phyloP scores from a whole-genome alignment of 2,888 invertebrate species.

The Sesia bembeciformis region DNA sequence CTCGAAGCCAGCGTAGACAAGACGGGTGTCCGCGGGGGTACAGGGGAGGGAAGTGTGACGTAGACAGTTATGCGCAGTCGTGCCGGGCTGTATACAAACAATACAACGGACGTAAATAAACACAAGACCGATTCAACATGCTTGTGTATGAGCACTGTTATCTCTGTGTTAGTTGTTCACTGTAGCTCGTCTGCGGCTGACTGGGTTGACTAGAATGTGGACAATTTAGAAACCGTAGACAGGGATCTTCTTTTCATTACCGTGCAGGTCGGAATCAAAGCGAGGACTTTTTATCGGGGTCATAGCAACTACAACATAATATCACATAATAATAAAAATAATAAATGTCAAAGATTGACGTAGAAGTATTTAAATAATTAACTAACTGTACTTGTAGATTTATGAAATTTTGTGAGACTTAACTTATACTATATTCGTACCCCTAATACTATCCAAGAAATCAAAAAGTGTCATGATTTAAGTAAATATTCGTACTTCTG shows the following conservation, averaged over 20 bases:
- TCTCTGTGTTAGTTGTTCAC: conserved; percentile 46
- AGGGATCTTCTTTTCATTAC: conserved; percentile 7
- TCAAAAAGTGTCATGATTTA: too few species aligned
- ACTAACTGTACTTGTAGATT: too few species aligned
- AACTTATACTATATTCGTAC: too few species aligned
- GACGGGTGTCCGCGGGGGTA: conserved; percentile 53
- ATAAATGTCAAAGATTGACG: too few species aligned
- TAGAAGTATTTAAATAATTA: too few species aligned
- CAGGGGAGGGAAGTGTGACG: conserved; percentile 52
- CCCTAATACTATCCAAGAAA: too few species aligned
- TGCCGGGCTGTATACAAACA: conserved; percentile 74
- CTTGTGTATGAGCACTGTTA: conserved; percentile 52
- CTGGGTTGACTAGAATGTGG: conserved; percentile 16
- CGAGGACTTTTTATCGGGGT: too few species aligned
- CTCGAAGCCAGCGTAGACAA: conserved; percentile 54
- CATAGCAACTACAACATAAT: too few species aligned
- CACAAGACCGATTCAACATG: conserved; percentile 54
- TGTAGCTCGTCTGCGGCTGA: conserved; percentile 26
- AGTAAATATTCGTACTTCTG: too few species aligned
- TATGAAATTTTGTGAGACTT: too few species aligned
- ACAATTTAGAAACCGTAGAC: conserved; percentile 14
- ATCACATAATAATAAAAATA: too few species aligned
- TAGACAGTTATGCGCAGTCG: conserved; percentile 67
- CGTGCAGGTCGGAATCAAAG: neutral
- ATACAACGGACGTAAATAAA: conserved; percentile 74